A percentile compares a stretch with the other conserved stretches of the same genome.
Conservation (phyloP, 2,888 invertebrate genomes). For the Reticulitermes lucifugus region DNA sequence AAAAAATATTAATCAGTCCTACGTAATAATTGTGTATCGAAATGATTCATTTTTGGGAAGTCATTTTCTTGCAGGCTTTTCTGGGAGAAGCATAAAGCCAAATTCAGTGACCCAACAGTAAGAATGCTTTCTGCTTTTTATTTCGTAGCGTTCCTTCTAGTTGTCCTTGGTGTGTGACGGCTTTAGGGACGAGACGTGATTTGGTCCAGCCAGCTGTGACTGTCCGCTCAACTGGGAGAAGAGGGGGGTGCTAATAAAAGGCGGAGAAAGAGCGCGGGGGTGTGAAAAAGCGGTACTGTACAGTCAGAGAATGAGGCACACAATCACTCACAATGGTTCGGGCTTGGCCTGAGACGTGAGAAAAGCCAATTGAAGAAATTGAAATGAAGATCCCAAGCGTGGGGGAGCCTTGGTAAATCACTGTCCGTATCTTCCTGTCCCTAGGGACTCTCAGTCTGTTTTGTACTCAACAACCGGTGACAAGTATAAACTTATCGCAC, state of each 20-base stretch:
- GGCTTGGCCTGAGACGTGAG: constrained; percentile 28
- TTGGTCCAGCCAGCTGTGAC: constrained; percentile 31
- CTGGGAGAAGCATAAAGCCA: too few species aligned
- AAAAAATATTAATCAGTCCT: too few species aligned
- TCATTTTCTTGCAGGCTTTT: too few species aligned
- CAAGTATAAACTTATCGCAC: background rate
- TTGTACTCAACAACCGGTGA: background rate
- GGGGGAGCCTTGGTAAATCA: constrained; percentile 21
- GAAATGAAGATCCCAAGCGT: constrained; percentile 29
- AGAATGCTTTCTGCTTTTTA: background rate
- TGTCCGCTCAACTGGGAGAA: background rate
- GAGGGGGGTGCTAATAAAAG: constrained; percentile 35
- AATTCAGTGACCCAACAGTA: background rate
- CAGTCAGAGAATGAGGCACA: background rate
- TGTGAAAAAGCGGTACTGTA: background rate
- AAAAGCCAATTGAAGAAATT: constrained; percentile 37
- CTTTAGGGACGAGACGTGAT: constrained; percentile 20
- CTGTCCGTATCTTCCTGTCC: background rate
- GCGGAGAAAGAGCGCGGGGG: constrained; percentile 18
- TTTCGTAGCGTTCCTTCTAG: background rate
- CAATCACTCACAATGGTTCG: constrained; percentile 29
- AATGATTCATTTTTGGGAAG: too few species aligned
- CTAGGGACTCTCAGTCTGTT: background rate
- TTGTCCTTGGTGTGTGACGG: constrained; percentile 17
- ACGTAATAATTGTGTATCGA: too few species aligned